Base-by-base conservation (phyloP, 2,113 vertebrate species). In the Regulus satrapa region DNA sequence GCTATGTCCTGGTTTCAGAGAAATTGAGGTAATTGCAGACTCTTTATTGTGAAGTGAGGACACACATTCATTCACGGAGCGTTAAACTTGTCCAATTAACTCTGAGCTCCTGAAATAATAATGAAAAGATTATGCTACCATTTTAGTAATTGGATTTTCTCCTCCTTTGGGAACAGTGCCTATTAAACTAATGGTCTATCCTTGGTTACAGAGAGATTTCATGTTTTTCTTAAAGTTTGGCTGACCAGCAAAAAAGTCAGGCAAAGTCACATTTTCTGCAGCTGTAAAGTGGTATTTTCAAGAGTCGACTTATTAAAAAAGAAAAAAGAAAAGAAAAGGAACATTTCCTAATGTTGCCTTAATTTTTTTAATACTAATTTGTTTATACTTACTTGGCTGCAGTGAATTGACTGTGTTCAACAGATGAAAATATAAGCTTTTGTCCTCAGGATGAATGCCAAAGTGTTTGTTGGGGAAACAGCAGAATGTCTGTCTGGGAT, bases 141-240 rank as follows among this genome's bases (percentile, higher is more conserved):
- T 76, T 89, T 89, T 40, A 62, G 41, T 89, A 87, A 95, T 66
- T 88, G 66, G 94, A 87, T 95, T 94, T 95, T 85, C 58, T 89
- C 17, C 51, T 51, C 51, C 58, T 82, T 54, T 79, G 77, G 84
- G 84, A 91, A 34, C 18, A 41, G 23, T 34, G 34, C 43, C 32
- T 77, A 67, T 78, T 95, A 62, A 86, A 92, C 40, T n/a, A 52
- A 77, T n/a, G 18, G 24, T 77, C 67, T 80, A 17, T 25, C 15
- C 29, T 66, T 3, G 1, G 43, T 58, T 86, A 45, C 10, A 24
- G 72, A 41, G 58, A 84, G 19, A 45, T 61, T 91, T 82, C 9
- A 54, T 85, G 18, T 11, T 92, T 94, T 86, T 55, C 52, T 81
- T 84, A 18, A 49, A 48, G 56, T 89, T 74, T 81, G 79, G 46